Conservation (phyloP, 2,113 vertebrate genomes). For the Dolichallabes microphthalmus region DNA sequence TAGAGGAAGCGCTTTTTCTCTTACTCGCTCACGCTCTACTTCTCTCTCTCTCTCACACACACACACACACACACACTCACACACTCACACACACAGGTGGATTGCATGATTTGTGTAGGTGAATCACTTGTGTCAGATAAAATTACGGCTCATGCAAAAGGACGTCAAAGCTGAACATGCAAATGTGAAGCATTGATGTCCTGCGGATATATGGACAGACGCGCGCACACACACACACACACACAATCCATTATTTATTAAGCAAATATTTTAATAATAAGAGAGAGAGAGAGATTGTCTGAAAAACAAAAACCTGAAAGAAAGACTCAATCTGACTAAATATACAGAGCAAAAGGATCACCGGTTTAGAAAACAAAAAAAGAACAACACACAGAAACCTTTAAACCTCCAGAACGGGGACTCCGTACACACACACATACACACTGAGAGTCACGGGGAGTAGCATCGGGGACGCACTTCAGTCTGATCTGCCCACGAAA, state of each 20-base stretch:
- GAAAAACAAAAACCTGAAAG: neutral
- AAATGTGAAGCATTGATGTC: constrained; percentile 17
- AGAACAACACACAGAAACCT: too few species aligned
- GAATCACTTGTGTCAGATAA: neutral
- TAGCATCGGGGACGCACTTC: too few species aligned
- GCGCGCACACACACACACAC: neutral
- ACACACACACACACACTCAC: neutral
- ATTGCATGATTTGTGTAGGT: neutral
- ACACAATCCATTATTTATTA: neutral
- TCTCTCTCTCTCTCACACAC: neutral
- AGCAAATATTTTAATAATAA: neutral
- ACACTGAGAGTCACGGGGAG: too few species aligned
- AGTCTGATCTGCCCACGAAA: too few species aligned
- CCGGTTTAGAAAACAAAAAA: too few species aligned
- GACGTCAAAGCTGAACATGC: neutral
- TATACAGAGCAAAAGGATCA: too few species aligned
- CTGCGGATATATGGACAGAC: neutral
- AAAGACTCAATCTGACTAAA: neutral
- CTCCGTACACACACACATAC: too few species aligned
- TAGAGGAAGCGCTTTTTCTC: neutral
- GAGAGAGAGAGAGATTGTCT: neutral
- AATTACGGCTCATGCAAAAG: constrained; percentile 16
- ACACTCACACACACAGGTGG: neutral
- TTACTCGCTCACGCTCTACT: neutral
- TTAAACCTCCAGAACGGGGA: too few species aligned